Percentiles rank a stretch among this genome's conserved stretches.
These are phyloP conservation scores for Mimas tiliae DNA, from an alignment of 2,888 invertebrate genomes.

Conservation along the genomic window DNA sequence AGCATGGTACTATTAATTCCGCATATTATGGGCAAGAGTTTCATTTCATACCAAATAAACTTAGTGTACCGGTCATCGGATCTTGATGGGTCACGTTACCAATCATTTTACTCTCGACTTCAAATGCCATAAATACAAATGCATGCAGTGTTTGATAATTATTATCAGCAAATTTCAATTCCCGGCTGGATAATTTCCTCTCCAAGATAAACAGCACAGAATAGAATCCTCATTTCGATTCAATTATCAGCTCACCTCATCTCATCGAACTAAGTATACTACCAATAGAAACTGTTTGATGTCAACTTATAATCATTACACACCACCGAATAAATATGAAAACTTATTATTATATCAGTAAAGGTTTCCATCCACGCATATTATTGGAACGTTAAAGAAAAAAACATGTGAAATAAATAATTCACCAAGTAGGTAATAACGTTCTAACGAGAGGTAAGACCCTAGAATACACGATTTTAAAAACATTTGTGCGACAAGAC, in stretches of 20 bases:
- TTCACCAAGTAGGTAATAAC: conserved; percentile 31
- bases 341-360: conserved; percentile 30
- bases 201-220: conserved; percentile 6
- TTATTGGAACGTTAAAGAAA: conserved; percentile 52
- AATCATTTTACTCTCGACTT: background rate
- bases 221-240: conserved; percentile 2
- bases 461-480: conserved; percentile 5
- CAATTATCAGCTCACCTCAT: too few species aligned
- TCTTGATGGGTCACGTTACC: background rate
- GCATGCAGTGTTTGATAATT: background rate
- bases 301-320: background rate
- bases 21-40: background rate
- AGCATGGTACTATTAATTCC: background rate
- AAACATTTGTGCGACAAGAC: background rate
- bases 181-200: background rate
- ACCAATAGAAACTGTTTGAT: conserved; percentile 8
- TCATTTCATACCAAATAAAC: background rate
- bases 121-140: background rate
- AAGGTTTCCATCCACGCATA: conserved; percentile 54
- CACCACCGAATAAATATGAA: conserved; percentile 30
- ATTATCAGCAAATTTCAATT: background rate
- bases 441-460: conserved; percentile 22
- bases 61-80: too few species aligned
- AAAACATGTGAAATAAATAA: conserved; percentile 46
- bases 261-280: background rate